Evolutionary conservation across 1,140 invertebrate genomes (phyloP).

Genomic region (Plectrocnemia conspersa): DNA sequence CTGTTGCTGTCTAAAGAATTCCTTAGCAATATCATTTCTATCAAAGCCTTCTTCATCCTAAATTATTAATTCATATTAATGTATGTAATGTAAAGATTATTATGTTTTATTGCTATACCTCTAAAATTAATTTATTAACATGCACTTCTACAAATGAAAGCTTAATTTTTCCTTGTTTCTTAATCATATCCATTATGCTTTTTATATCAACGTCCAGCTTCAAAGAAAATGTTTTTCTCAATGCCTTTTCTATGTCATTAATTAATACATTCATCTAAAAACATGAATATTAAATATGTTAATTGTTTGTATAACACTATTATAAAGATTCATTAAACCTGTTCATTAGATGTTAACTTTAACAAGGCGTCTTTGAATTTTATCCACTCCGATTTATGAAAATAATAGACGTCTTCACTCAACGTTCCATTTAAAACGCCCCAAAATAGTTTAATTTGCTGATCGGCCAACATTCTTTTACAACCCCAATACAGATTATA

Average conservation of each 20-base stretch:
- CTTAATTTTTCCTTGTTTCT: conserved; percentile 49
- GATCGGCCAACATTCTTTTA: conserved; percentile 47
- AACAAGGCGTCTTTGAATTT: conserved; percentile 38
- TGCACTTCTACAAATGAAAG: conserved; percentile 43
- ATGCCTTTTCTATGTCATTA: conserved; percentile 45
- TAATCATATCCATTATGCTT: conserved; percentile 44
- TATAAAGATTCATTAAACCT: conserved; percentile 34
- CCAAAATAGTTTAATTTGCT: conserved; percentile 47
- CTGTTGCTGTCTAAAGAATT: conserved; percentile 45
- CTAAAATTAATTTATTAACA: conserved; percentile 46
- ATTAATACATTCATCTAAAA: conserved; percentile 42
- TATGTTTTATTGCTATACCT: conserved; percentile 36
- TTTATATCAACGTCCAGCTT: conserved; percentile 51
- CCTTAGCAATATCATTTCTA: conserved; percentile 43
- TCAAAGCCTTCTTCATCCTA: conserved; percentile 50
- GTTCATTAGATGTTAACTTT: conserved; percentile 36
- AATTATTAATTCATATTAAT: conserved; percentile 5
- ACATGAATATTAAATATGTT: conserved; percentile 7
- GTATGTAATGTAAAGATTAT: background rate
- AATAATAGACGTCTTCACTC: conserved; percentile 45
- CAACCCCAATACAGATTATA: conserved; percentile 48
- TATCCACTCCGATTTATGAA: conserved; percentile 40
- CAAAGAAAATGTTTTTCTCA: conserved; percentile 42
- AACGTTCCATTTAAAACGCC: conserved; percentile 43
- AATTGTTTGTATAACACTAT: background rate